Conservation (phyloP, 92 coral and sea anemone genomes). For the Parazoanthus atlanticus region DNA sequence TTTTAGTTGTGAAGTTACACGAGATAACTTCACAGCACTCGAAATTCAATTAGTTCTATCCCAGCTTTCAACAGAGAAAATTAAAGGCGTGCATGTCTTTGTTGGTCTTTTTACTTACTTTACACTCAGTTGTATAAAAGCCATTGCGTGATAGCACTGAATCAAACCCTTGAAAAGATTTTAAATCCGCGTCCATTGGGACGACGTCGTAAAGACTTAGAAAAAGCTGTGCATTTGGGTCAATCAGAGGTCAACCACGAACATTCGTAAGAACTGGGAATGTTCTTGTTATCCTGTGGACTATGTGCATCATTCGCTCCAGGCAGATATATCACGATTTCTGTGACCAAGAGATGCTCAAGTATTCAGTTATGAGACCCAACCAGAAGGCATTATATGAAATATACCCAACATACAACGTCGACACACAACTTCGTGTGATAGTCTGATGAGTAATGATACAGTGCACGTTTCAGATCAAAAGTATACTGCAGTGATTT, state of each 20-base stretch:
- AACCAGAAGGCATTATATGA: not conserved
- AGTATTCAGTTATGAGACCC: not conserved
- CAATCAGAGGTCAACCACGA: conserved; percentile 24
- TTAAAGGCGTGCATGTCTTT: not conserved
- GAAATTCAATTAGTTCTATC: not conserved
- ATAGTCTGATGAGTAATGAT: not conserved
- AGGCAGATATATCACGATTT: not conserved
- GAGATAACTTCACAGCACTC: not conserved
- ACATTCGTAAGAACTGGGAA: not conserved
- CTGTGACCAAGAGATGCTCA: not conserved
- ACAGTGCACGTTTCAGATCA: not conserved
- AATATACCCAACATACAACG: not conserved
- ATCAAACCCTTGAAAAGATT: not conserved
- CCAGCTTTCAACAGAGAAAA: conserved; percentile 3
- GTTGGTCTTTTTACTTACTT: not conserved
- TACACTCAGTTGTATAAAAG: not conserved
- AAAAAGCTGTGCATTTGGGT: conserved; percentile 16
- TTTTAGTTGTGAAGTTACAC: not conserved
- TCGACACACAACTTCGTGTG: not conserved
- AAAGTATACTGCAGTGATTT: not conserved
- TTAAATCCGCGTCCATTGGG: not conserved
- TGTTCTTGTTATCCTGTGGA: conserved; percentile 1
- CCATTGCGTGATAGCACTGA: not conserved
- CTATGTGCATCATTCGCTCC: not conserved
- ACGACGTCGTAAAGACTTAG: not conserved